Base-by-base conservation (phyloP, 2,113 vertebrate species). In the Brienomyrus longianalis region DNA sequence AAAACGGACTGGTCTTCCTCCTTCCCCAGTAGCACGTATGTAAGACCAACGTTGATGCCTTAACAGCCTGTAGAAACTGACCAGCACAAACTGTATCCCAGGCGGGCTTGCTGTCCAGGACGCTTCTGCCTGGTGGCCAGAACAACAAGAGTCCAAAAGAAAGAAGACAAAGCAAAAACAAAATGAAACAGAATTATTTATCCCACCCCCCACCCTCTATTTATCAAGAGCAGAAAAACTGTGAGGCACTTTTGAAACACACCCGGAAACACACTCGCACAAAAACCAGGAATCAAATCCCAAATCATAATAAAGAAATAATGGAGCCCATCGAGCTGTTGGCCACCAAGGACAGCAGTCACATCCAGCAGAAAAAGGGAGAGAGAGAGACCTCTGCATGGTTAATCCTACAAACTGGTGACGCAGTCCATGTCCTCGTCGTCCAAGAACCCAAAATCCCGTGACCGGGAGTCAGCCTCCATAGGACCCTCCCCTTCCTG, bases 171-270 rank as follows among this genome's bases (percentile, higher is more conserved):
- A 84, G 51, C 62, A 47, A 45, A 51, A 89, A 50, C 59, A 43
- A 87, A 87, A 70, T 50, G 23, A 88, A 88, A 91, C 74, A 59
- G 23, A 88, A 59, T 47, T 86, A 90, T 91, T 83, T 91, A 87
- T 90, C 90, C 91, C 90, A 89, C 95, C 94, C 95, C 95, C 95
- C 95, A 94, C 95, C 95, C 95, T 95, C 96, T 94, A 95, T 95
- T 95, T 91, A 96, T 96, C 97, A 97, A 97, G 97, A 97, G 98
- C 97, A 97, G 97, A 96, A 98, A 96, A 98, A 98, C 98, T 98
- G 98, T 98, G 98, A 99, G 98, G 98, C 98, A 99, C 98, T 99
- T 99, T 97, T 98, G 98, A 99, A 98, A 99, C 98, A 97, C 97
- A 97, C 97, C 96, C 96, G 92, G 91, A 94, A 92, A 90, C 90